Evolutionary conservation across 2,797 vertebrate genomes (phyloP).

Genomic region (Neosilurus hyrtlii): DNA sequence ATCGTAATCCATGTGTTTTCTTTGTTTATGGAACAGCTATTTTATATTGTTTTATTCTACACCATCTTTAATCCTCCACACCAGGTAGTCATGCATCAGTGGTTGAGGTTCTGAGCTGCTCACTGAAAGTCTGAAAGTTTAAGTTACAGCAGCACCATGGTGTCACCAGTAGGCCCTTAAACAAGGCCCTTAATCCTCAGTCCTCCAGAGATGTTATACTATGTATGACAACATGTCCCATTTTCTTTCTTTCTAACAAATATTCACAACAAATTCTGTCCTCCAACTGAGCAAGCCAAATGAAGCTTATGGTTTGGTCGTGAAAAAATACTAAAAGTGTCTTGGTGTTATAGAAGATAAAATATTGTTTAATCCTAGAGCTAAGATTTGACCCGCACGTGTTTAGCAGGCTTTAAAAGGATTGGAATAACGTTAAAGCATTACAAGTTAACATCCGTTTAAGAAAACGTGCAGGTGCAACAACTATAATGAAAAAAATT

Average conservation of each 20-base stretch:
- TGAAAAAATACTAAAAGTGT: neutral
- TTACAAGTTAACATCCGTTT: neutral
- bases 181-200: neutral
- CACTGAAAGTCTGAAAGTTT: neutral
- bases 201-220: neutral
- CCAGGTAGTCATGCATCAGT: neutral
- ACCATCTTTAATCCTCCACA: neutral
- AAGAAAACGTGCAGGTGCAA: neutral
- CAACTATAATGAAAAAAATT: neutral
- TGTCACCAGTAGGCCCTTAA: neutral
- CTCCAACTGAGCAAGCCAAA: neutral
- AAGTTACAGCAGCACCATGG: neutral
- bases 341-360: neutral
- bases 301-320: neutral
- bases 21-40: neutral
- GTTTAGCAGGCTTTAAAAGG: neutral
- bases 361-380: neutral
- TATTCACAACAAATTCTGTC: neutral
- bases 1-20: neutral
- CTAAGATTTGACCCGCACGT: neutral
- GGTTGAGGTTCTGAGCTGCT: neutral
- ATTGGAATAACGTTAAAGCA: neutral
- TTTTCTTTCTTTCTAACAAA: conserved; percentile 7
- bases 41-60: neutral
- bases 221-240: neutral